Base-by-base conservation (phyloP, 1,140 invertebrate genomes). In the Globodera rostochiensis region DNA sequence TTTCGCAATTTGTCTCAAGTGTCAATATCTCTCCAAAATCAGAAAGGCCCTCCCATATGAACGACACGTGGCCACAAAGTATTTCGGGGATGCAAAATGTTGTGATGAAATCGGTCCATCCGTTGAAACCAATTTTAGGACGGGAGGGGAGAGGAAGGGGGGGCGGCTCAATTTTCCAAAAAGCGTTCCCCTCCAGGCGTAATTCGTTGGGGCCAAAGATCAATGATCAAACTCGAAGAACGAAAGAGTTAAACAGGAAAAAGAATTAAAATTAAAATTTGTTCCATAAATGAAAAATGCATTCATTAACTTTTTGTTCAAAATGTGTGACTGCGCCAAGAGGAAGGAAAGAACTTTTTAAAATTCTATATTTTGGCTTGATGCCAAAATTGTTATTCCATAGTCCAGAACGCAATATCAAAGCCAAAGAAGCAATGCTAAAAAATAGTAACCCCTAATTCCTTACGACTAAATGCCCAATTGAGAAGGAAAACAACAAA, bases 81-180 rank as follows among this genome's bases (percentile, higher is more conserved):
- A 64, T 64, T 64, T 19, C 13, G 11, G 15, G 57, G 19, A 64
- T 6, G 19, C 11, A 64, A 13, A 64, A 46, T 46, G 6, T 25
- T 57, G 21, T 74, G 73, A 50, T 46, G 45, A 47, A 15, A 57
- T 9, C 50, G 15, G 46, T 15, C 7, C 5, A 60, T 19, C 47
- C 53, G 74, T 64, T 76, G 57, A 76, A 57, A 74, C 73, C 50
- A 45, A 57, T 50, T 74, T 74, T 74, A 4, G 73, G 60, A 74
- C 46, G 73, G 13, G 46, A 21, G 50, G 50, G 11, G 50, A 3
- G 11, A 3, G 11, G 3, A 0, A 3, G 50, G 11, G 3, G 50
- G 50, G n/a, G n/a, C n/a, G 50, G 4, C 50, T 13, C 7, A 7
- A 53, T 53, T 53, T 64, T 64, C 19, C 5, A 64, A 15, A 15